A percentile compares a stretch with the other conserved stretches of the same genome.
Conservation (phyloP, 2,888 invertebrate genomes). For the Fragum whitleyi region DNA sequence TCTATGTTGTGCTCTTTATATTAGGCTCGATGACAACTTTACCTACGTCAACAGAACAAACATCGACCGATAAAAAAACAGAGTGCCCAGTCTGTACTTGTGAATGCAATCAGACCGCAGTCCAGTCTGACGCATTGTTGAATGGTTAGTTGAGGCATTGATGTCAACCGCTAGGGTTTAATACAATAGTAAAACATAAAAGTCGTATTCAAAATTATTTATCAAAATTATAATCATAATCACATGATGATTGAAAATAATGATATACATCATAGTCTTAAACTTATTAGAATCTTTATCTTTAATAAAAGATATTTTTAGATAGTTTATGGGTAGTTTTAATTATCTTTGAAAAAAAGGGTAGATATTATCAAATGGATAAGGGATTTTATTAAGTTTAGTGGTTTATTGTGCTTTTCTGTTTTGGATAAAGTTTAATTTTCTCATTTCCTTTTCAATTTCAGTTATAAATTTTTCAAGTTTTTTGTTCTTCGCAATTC, state of each 20-base stretch:
- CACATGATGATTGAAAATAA: background rate
- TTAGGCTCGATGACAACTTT: constrained; percentile 21
- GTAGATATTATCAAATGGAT: background rate
- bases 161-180: constrained; percentile 13
- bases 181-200: background rate
- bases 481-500: constrained; percentile 27
- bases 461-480: constrained; percentile 2
- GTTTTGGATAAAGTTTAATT: background rate
- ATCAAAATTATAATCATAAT: background rate
- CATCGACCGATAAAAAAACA: constrained; percentile 40
- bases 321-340: background rate
- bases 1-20: constrained; percentile 16
- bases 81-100: constrained; percentile 59
- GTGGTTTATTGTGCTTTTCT: background rate
- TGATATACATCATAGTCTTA: background rate
- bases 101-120: constrained; percentile 40
- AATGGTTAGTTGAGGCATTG: constrained; percentile 67
- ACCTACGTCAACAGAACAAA: constrained; percentile 6
- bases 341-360: background rate
- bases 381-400: background rate
- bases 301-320: background rate
- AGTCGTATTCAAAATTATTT: background rate
- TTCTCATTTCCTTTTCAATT: background rate
- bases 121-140: constrained; percentile 27
- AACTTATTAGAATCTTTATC: no score